Evolutionary conservation across 1,140 invertebrate genomes (phyloP).

Genomic region (Solenopsis invicta): DNA sequence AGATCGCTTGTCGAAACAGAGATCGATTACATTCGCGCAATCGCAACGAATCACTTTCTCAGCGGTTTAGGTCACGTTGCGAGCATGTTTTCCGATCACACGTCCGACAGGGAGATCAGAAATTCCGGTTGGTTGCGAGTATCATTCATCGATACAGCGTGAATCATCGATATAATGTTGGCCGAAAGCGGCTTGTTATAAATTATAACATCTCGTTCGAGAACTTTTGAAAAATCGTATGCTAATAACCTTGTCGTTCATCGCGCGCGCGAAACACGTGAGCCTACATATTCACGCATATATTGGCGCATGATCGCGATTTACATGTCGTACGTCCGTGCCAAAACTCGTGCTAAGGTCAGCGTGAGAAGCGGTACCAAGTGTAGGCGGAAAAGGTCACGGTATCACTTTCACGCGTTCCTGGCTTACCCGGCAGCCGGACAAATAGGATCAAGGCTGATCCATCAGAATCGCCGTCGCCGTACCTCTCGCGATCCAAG

Average conservation of each 20-base stretch:
- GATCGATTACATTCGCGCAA: slow-evolving; percentile 22
- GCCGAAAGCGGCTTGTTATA: slow-evolving; percentile 3
- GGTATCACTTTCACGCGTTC: slow-evolving; percentile 77
- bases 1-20: neutral
- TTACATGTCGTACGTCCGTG: slow-evolving; percentile 51
- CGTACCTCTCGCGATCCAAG: slow-evolving; percentile 47
- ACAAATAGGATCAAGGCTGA: slow-evolving; percentile 78
- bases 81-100: neutral
- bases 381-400: slow-evolving; percentile 76
- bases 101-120: neutral
- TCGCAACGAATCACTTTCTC: slow-evolving; percentile 34
- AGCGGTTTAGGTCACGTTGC: slow-evolving; percentile 50
- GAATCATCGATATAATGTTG: slow-evolving; percentile 11
- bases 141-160: neutral
- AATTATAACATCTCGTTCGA: slow-evolving; percentile 28
- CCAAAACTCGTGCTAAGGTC: slow-evolving; percentile 76
- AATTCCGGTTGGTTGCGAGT: slow-evolving; percentile 19
- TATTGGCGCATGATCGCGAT: slow-evolving; percentile 14
- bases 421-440: slow-evolving; percentile 65
- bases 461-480: slow-evolving; percentile 58
- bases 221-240: slow-evolving; percentile 63
- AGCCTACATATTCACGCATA: slow-evolving; percentile 33
- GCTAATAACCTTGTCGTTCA: slow-evolving; percentile 71
- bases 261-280: slow-evolving; percentile 67
- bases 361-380: slow-evolving; percentile 74